phyloP scores from a whole-genome alignment of 2,888 invertebrate species.

The Ectobius pallidus region DNA sequence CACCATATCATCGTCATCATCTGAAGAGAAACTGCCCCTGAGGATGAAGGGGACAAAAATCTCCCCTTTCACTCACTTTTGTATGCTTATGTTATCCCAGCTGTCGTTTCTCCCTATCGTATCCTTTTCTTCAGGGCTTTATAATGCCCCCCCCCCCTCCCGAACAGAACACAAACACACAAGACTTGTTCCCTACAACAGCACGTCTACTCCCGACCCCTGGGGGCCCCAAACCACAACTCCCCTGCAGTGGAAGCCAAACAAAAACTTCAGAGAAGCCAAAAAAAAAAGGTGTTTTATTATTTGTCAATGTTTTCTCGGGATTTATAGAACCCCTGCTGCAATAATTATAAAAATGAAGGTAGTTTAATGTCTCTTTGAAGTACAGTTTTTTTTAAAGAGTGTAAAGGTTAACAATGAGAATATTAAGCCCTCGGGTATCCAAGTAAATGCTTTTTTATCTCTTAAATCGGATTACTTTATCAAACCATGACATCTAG shows the following conservation, averaged over 20 bases:
- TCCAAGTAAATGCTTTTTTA: too few relatives aligned
- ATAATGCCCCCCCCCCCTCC: neutral
- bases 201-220: neutral
- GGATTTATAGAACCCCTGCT: too few relatives aligned
- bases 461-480: too few relatives aligned
- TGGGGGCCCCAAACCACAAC: neutral
- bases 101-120: constrained; percentile 26
- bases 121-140: constrained; percentile 18
- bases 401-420: too few relatives aligned
- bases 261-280: constrained; percentile 22
- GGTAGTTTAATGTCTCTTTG: too few relatives aligned
- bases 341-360: too few relatives aligned
- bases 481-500: too few relatives aligned
- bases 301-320: too few relatives aligned
- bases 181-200: neutral
- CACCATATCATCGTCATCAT: constrained; percentile 24
- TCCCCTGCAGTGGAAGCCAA: neutral
- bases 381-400: too few relatives aligned
- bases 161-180: neutral
- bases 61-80: constrained; percentile 35
- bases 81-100: constrained; percentile 38
- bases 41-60: neutral
- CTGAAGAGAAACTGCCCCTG: constrained; percentile 26
- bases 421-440: too few relatives aligned
- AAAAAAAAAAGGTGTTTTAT: too few relatives aligned